Conservation (phyloP, 2,888 invertebrate species). For the Zygogramma bicolorata region DNA sequence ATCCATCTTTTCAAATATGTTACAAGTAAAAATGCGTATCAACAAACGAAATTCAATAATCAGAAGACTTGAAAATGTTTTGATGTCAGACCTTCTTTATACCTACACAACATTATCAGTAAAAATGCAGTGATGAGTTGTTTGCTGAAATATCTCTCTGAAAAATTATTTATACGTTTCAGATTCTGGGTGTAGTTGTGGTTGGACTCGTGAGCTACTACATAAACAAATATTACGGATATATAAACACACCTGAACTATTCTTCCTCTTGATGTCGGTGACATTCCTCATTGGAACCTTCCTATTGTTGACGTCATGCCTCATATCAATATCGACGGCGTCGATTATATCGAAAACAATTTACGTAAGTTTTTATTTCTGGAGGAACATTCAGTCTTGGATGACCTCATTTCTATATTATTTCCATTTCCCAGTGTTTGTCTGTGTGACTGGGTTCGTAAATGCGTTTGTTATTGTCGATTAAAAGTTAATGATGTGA, state of each 20-base stretch:
- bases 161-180: no score
- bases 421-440: conserved; percentile 13
- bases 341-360: conserved; percentile 85
- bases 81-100: no score
- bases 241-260: conserved; percentile 69
- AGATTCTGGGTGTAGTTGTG: conserved; percentile 83
- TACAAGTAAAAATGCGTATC: no score
- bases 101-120: no score
- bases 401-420: conserved; percentile 26
- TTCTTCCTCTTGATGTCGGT: conserved; percentile 82
- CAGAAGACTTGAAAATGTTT: no score
- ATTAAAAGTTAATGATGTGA: not conserved
- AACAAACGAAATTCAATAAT: no score
- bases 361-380: conserved; percentile 74
- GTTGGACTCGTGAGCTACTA: conserved; percentile 77
- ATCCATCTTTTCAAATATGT: no score
- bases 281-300: conserved; percentile 84
- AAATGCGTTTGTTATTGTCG: not conserved
- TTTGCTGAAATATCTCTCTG: no score
- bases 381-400: conserved; percentile 5
- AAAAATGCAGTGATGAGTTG: no score
- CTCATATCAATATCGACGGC: conserved; percentile 84
- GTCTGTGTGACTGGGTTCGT: not conserved
- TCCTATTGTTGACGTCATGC: conserved; percentile 80
- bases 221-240: conserved; percentile 53